phyloP scores from a whole-genome alignment of 2,113 vertebrate genomes.

The Lampris incognitus region DNA sequence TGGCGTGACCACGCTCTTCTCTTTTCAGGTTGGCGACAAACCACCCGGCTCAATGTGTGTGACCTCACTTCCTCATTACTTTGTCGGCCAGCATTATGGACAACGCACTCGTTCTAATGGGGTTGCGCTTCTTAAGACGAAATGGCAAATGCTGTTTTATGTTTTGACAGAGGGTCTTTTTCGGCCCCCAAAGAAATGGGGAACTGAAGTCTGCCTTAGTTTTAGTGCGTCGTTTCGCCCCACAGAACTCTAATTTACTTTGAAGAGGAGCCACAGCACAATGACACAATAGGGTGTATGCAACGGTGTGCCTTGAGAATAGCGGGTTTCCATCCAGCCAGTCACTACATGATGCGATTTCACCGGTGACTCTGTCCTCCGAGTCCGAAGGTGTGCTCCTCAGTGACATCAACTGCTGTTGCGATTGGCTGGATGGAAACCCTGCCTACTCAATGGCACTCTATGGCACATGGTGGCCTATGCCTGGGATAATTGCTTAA shows the following conservation, averaged over 20 bases:
- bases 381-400: too few species aligned
- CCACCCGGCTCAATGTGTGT: conserved; percentile 1
- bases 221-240: neutral
- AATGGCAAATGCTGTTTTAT: neutral
- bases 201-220: neutral
- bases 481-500: too few species aligned
- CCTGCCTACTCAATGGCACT: too few species aligned
- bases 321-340: too few species aligned
- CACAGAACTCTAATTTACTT: neutral
- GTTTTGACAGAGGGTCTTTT: neutral
- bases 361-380: too few species aligned
- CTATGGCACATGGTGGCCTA: too few species aligned
- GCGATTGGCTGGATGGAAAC: too few species aligned
- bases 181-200: too few species aligned
- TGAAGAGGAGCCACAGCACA: neutral
- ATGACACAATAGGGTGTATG: neutral
- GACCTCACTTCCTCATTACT: neutral
- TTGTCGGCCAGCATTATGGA: neutral
- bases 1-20: neutral
- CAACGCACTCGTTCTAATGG: neutral
- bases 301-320: too few species aligned
- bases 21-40: conserved; percentile 11
- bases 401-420: too few species aligned
- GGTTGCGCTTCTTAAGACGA: neutral
- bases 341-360: too few species aligned